phyloP scores from a whole-genome alignment of 2,888 invertebrate genomes.

The Antheraea yamamai region DNA sequence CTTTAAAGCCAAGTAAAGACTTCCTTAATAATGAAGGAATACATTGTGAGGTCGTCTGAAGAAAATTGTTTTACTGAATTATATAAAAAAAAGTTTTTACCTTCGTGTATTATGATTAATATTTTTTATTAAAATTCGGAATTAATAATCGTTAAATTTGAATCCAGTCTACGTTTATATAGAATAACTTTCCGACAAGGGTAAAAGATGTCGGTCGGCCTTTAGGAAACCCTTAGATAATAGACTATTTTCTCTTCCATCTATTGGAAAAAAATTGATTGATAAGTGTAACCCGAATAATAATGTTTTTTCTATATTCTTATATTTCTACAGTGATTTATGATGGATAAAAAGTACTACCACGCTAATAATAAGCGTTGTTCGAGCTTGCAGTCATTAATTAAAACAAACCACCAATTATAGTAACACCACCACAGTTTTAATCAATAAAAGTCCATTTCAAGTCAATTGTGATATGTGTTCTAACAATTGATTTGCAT shows the following conservation, averaged over 20 bases:
- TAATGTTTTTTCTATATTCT: background rate
- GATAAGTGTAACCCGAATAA: background rate
- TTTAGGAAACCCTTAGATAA: background rate
- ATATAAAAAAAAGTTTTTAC: background rate
- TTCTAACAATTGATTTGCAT: background rate
- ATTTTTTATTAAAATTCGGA: too few relatives aligned
- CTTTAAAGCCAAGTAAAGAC: background rate
- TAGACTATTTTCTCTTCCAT: background rate
- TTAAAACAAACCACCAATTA: background rate
- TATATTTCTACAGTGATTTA: too few relatives aligned
- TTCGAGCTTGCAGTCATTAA: background rate
- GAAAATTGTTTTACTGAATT: background rate
- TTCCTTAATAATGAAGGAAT: background rate
- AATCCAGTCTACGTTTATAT: background rate
- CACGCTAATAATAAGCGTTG: background rate
- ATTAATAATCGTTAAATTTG: background rate
- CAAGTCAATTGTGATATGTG: background rate
- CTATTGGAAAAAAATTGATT: background rate
- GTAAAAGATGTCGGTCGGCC: background rate
- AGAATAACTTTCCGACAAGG: background rate
- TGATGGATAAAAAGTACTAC: background rate
- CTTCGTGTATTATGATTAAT: too few relatives aligned
- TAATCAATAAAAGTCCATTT: background rate
- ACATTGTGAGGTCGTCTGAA: background rate
- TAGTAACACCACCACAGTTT: background rate